Evolutionary conservation across 1,140 invertebrate species (phyloP).

Genomic region (Aplysia californica): DNA sequence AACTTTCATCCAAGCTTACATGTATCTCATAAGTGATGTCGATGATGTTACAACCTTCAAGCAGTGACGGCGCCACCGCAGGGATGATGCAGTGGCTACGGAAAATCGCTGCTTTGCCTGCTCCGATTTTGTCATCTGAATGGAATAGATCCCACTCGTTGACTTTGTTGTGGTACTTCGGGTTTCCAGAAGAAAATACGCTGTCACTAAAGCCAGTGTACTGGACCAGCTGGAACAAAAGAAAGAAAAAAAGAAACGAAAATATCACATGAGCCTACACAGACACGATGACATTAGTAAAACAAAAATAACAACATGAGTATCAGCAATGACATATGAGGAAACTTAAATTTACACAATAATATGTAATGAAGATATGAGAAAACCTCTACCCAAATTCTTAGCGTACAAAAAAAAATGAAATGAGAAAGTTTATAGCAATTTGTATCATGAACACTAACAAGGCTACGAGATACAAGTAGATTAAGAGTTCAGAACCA

Average conservation of each 20-base stretch:
- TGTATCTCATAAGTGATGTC: constrained; percentile 95
- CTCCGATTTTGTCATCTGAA: constrained; percentile 23
- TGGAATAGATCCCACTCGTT: constrained; percentile 40
- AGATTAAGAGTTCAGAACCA: no score
- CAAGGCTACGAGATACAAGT: no score
- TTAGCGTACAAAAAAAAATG: neutral
- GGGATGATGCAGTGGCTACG: constrained; percentile 74
- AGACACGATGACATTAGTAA: no score
- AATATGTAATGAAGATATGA: neutral
- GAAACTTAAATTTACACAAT: no score
- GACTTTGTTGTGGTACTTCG: constrained; percentile 50
- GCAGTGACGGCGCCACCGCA: constrained; percentile 92
- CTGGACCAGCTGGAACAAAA: constrained; percentile 44
- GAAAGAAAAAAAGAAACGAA: neutral
- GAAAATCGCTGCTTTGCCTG: constrained; percentile 32
- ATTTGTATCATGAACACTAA: no score
- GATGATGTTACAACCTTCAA: constrained; percentile 95
- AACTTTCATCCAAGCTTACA: no score
- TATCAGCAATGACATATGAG: no score
- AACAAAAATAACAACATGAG: no score
- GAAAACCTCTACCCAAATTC: neutral
- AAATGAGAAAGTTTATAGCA: no score
- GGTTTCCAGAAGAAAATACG: constrained; percentile 53
- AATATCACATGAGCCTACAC: no score
- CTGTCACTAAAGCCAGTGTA: constrained; percentile 54